phyloP scores from a whole-genome alignment of 2,797 vertebrate species.

The Carcharodon carcharias region DNA sequence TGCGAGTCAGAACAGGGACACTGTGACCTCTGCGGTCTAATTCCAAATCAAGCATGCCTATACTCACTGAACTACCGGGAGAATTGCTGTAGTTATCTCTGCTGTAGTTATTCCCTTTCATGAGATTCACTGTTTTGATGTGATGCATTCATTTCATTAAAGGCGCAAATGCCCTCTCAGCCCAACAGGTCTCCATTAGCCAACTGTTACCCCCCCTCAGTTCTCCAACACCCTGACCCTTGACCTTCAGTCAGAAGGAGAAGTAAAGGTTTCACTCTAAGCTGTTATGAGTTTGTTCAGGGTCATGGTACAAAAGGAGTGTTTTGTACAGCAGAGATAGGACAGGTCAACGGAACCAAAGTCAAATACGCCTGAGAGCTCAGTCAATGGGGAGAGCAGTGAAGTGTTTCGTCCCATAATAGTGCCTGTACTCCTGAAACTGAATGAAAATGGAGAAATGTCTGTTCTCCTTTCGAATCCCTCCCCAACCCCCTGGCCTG shows the following conservation, averaged over 20 bases:
- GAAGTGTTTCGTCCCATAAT: neutral
- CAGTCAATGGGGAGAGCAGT: neutral
- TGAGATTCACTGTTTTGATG: too few relatives aligned
- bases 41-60: neutral
- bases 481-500: neutral
- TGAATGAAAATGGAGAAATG: neutral
- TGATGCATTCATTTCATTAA: neutral
- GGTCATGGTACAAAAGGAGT: neutral
- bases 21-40: neutral
- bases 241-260: neutral
- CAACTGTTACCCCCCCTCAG: too few relatives aligned
- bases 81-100: neutral
- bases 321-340: neutral
- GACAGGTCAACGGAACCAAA: neutral
- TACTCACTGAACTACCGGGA: neutral
- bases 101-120: neutral
- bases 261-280: neutral
- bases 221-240: too few relatives aligned
- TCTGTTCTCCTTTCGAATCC: neutral
- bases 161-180: neutral
- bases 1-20: neutral
- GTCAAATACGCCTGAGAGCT: neutral
- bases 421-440: neutral
- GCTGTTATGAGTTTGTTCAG: neutral
- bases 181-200: neutral